Evolutionary conservation across 2,113 vertebrate species (phyloP).

Genomic region (Paedocypris sp.): DNA sequence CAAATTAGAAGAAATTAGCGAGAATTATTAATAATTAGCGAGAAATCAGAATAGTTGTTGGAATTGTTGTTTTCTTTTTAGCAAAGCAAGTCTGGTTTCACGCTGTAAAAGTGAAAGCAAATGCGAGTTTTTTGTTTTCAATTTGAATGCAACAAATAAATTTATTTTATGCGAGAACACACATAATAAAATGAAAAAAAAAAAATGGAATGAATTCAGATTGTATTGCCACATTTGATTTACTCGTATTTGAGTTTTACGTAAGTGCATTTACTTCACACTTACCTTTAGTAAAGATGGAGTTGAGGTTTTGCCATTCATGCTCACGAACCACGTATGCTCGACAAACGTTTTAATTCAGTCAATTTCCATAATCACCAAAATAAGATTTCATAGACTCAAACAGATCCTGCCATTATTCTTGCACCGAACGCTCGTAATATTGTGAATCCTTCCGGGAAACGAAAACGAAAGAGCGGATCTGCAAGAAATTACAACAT

Average conservation of each 20-base stretch:
- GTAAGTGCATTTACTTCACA: too few relatives aligned
- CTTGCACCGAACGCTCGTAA: background rate
- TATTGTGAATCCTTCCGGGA: slow-evolving; percentile 57
- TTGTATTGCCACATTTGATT: too few relatives aligned
- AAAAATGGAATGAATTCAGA: too few relatives aligned
- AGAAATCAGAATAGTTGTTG: too few relatives aligned
- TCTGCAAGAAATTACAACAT: too few relatives aligned
- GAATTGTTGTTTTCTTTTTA: too few relatives aligned
- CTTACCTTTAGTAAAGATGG: slow-evolving; percentile 62
- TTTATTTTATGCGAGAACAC: too few relatives aligned
- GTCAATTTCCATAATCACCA: too few relatives aligned
- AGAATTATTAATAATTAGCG: too few relatives aligned
- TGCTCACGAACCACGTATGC: slow-evolving; percentile 15
- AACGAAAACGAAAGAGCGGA: slow-evolving; percentile 77
- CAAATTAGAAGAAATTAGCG: too few relatives aligned
- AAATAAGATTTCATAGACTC: background rate
- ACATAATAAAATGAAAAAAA: too few relatives aligned
- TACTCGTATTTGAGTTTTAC: background rate
- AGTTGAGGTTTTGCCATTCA: slow-evolving; percentile 36
- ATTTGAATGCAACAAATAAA: slow-evolving; percentile 5
- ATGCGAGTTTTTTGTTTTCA: background rate
- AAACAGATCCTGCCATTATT: background rate
- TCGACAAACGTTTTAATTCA: background rate
- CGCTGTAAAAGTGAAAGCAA: slow-evolving; percentile 32
- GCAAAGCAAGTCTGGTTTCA: background rate